Percentiles rank a stretch among this genome's conserved stretches.
Conservation (phyloP, 1,140 invertebrate species). For the Diorhabda elongata region DNA sequence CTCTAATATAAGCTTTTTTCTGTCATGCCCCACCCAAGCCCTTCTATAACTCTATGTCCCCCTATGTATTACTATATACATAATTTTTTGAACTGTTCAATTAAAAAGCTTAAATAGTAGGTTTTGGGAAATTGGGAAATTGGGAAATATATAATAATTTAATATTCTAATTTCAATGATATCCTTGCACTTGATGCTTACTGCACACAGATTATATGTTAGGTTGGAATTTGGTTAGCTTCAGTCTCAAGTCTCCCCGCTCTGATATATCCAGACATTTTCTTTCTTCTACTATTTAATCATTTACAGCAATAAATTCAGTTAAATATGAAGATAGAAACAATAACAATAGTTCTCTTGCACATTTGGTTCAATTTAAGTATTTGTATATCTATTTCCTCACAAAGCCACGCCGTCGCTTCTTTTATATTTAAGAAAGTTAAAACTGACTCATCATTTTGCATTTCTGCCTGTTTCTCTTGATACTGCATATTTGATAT, state of each 20-base stretch:
- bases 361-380: neutral
- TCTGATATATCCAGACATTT: slow-evolving; percentile 23
- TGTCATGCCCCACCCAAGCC: no score
- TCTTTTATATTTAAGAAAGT: slow-evolving; percentile 9
- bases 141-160: no score
- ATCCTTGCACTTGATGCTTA: neutral
- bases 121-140: no score
- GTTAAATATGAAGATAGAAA: neutral
- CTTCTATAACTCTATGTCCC: no score
- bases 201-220: slow-evolving; percentile 22
- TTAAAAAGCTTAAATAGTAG: no score
- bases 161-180: neutral
- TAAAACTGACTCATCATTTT: slow-evolving; percentile 4
- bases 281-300: slow-evolving; percentile 20
- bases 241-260: slow-evolving; percentile 19
- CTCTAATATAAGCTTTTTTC: no score
- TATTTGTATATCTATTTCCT: neutral
- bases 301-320: slow-evolving; percentile 23
- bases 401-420: neutral
- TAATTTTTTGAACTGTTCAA: no score
- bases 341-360: slow-evolving; percentile 6
- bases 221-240: slow-evolving; percentile 23
- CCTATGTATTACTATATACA: no score
- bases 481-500: no score
- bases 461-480: no score